Base-by-base conservation (phyloP, 2,797 vertebrate species). In the Carduelis carduelis region DNA sequence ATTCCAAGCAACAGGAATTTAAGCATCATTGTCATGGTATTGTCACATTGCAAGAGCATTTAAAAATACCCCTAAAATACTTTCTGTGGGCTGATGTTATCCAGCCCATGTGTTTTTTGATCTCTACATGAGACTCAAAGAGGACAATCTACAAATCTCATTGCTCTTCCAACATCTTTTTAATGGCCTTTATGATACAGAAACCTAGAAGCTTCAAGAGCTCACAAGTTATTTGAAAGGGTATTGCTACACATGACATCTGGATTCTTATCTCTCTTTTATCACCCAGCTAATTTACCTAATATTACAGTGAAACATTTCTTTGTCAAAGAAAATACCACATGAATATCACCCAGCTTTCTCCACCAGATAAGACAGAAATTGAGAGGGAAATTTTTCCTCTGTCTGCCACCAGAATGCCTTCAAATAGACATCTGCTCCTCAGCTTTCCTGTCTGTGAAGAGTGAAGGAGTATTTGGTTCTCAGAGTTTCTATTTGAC, bases 251-350 rank as follows among this genome's bases (percentile, higher is more conserved):
- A 61, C 13, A 37, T 44, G 64, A 92, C 94, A 93, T 92, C 89
- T 92, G 91, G 89, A 65, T 72, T 92, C 81, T 92, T 93, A 87
- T 84, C 81, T 61, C 27, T 50, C 63, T 93, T 94, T 83, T 74
- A 90, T 89, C 71, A 83, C 27, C 71, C 56, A 83, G 57, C 60
- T 89, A 89, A 94, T 95, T 96, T 91, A 90, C 82, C 82, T 96
- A 89, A 86, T 63, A 32, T 30, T 90, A 66, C 20, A 83, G 27
- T 44, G 20, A 87, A 94, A 92, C 17, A 92, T 93, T 61, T 78
- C 66, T 83, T 87, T 92, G 41, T 86, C 83, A 72, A 93, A 93
- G 43, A 80, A 85, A 90, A 92, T 28, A 89, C 69, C 78, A 89
- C 32, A 84, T 77, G 39, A 92, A 60, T 80, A 80, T 81, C 43